Evolutionary conservation across 2,888 invertebrate genomes (phyloP), one percentile per base, ranked within the genome.

Genomic region (Macaria notata): DNA sequence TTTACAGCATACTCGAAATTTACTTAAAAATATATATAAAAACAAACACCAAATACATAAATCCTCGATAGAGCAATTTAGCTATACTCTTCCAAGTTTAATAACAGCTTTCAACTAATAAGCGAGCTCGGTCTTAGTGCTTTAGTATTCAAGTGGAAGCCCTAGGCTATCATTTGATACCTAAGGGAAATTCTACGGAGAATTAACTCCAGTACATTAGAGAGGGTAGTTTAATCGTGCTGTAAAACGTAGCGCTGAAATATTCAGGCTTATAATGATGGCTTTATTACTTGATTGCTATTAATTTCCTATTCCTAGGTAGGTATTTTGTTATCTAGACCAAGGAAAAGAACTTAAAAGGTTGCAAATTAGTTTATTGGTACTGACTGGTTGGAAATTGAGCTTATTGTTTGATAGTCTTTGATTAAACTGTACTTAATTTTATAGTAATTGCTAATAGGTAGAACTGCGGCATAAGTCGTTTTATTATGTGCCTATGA

Each of bases 171-270:
- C 8, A 56, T 56, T 57, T 55, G 42, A 53, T 63, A 63, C 65
- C 63, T 63, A 53, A 52, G 50, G 60, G 54, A 55, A 64, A 62
- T 54, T 48, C 51, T 47, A 46, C 19, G 45, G 48, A 39, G 56
- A 65, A 64, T 62, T 56, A 57, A 55, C 57, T 44, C 43, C 29
- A 41, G 52, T 54, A 53, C 59, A 59, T 63, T 59, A 59, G 38
- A 43, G 43, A 46, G 47, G 49, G 48, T 46, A 54, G 58, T 62
- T 65, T 65, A 61, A 62, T 62, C 65, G 52, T 33, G 45, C 53
- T 53, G 54, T 54, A 62, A 63, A 61, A 63, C 54, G 58, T 46
- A 31, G 45, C 59, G 56, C 61, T 63, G 62, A 65, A 65, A 65
- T 62, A 65, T 63, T 60, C 65, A 63, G 58, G 56, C 54, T 36